Evolutionary conservation across 1,140 invertebrate genomes (phyloP).

Genomic region (Tetraneura akinire): DNA sequence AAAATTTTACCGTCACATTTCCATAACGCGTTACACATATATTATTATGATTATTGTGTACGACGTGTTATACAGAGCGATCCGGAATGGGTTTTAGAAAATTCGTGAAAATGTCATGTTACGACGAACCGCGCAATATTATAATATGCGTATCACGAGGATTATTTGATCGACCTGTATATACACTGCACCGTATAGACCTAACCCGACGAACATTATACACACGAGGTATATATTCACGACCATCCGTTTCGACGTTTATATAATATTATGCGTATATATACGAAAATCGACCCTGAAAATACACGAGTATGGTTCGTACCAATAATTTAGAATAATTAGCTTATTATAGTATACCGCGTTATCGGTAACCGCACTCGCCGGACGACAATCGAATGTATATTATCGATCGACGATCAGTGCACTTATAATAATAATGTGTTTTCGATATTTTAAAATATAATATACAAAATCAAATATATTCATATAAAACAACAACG

Average conservation of each 20-base stretch:
- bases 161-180: not conserved
- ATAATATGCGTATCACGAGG: no score
- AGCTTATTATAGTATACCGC: no score
- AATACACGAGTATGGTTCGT: not conserved
- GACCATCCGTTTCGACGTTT: conserved; percentile 19
- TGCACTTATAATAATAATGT: not conserved
- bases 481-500: not conserved
- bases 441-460: no score
- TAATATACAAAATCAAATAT: no score
- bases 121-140: no score
- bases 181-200: not conserved
- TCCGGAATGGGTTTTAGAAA: no score
- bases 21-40: not conserved
- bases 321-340: not conserved
- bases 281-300: conserved; percentile 30
- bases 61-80: no score
- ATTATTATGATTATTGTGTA: no score
- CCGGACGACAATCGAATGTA: conserved; percentile 29
- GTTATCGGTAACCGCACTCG: no score
- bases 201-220: not conserved
- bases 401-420: not conserved
- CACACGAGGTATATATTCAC: no score
- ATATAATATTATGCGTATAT: no score
- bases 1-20: conserved; percentile 10
- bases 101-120: no score